Percentiles rank a stretch among this genome's conserved stretches.
phyloP scores from a whole-genome alignment of 2,888 invertebrate species.

The Heliconius ismenius region DNA sequence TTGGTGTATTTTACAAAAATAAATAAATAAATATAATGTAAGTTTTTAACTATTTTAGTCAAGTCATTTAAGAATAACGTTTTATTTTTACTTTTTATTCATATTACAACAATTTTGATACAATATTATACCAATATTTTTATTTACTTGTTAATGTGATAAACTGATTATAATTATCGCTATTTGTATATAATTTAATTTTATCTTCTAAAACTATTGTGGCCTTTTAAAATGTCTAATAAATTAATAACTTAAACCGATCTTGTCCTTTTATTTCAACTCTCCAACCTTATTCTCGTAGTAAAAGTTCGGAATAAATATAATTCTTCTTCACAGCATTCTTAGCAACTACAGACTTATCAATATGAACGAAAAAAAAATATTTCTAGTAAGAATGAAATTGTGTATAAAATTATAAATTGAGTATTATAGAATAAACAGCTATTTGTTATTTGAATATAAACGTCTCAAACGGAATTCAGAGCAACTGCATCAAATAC shows the following conservation, averaged over 20 bases:
- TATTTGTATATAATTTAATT: constrained; percentile 55
- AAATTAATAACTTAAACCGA: constrained; percentile 52
- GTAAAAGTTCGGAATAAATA: neutral
- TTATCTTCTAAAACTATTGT: constrained; percentile 54
- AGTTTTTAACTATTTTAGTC: constrained; percentile 28
- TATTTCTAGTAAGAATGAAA: no score
- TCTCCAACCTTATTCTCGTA: neutral
- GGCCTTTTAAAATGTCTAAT: constrained; percentile 69
- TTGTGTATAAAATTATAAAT: no score
- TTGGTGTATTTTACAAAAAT: constrained; percentile 10
- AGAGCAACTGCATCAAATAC: constrained; percentile 10
- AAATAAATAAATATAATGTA: constrained; percentile 15
- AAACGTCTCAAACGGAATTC: neutral
- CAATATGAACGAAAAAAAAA: neutral
- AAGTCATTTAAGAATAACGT: constrained; percentile 24
- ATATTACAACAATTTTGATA: constrained; percentile 20
- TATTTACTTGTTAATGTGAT: constrained; percentile 37
- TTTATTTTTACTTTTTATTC: constrained; percentile 21
- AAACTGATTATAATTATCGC: constrained; percentile 39
- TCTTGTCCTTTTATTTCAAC: constrained; percentile 19
- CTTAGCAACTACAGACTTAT: neutral
- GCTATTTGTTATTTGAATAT: neutral
- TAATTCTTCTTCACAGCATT: neutral
- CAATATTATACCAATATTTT: constrained; percentile 23
- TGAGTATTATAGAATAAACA: no score